Evolutionary conservation across 1,140 invertebrate species (phyloP).

Genomic region (Prorops nasuta): DNA sequence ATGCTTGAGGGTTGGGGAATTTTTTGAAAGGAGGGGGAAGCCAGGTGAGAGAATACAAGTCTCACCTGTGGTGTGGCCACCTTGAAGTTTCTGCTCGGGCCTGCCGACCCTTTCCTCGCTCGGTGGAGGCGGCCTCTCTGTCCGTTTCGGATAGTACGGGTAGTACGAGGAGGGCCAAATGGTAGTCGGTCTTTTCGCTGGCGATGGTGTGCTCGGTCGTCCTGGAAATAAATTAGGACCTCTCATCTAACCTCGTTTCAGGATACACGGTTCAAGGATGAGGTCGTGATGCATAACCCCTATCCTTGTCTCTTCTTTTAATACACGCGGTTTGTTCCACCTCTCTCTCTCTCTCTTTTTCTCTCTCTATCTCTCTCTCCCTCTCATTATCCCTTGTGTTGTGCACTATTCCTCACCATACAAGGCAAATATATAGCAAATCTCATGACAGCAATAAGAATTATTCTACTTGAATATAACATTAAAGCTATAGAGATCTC

Average conservation of each 20-base stretch:
- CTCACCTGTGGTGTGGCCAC: slow-evolving; percentile 47
- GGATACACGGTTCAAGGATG: slow-evolving; percentile 8
- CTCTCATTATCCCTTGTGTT: background rate
- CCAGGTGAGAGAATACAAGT: slow-evolving; percentile 31
- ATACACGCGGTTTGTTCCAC: background rate
- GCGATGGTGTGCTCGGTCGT: slow-evolving; percentile 43
- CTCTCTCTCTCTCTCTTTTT: slow-evolving; percentile 11
- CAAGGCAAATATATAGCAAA: slow-evolving; percentile 8
- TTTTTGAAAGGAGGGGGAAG: slow-evolving; percentile 3
- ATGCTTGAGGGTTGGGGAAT: background rate
- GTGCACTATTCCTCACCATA: slow-evolving; percentile 39
- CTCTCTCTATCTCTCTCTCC: background rate
- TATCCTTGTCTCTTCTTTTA: background rate
- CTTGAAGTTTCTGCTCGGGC: slow-evolving; percentile 41
- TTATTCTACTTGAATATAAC: too few species aligned
- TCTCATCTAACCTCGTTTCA: slow-evolving; percentile 42
- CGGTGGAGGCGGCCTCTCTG: slow-evolving; percentile 41
- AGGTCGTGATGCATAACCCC: background rate
- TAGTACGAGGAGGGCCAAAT: slow-evolving; percentile 45
- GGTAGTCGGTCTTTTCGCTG: slow-evolving; percentile 43
- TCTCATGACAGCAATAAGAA: too few species aligned
- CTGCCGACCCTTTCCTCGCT: slow-evolving; percentile 43
- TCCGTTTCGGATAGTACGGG: slow-evolving; percentile 46
- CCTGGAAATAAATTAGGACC: slow-evolving; percentile 52
- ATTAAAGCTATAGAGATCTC: too few species aligned